Evolutionary conservation across 2,888 invertebrate species (phyloP).

Genomic region (Apamea monoglypha): DNA sequence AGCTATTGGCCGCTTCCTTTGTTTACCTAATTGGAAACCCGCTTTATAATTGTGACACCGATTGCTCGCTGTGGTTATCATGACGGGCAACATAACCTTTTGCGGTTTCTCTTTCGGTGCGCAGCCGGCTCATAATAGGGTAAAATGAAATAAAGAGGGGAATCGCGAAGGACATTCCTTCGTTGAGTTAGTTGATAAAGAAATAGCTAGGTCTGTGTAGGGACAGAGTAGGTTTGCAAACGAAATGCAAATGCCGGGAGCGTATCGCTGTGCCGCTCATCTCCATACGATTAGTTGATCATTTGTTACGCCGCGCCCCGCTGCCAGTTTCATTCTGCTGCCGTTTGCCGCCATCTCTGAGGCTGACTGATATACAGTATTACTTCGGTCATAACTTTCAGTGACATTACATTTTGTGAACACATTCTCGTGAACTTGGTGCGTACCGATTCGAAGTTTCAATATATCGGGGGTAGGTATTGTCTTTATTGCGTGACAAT

Average conservation of each 20-base stretch:
- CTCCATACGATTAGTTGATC: slow-evolving; percentile 68
- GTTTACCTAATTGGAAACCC: slow-evolving; percentile 59
- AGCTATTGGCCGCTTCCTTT: slow-evolving; percentile 56
- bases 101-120: slow-evolving; percentile 63
- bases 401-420: slow-evolving; percentile 47
- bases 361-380: slow-evolving; percentile 48
- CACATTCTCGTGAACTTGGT: slow-evolving; percentile 30
- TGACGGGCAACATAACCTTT: slow-evolving; percentile 63
- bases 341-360: slow-evolving; percentile 36
- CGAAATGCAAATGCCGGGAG: slow-evolving; percentile 61
- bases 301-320: slow-evolving; percentile 63
- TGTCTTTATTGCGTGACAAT: slow-evolving; percentile 21
- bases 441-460: slow-evolving; percentile 27
- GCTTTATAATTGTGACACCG: slow-evolving; percentile 60
- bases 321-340: slow-evolving; percentile 51
- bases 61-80: slow-evolving; percentile 60
- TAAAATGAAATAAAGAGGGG: slow-evolving; percentile 57
- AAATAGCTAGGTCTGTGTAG: slow-evolving; percentile 39
- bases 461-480: neutral
- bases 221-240: slow-evolving; percentile 51
- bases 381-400: slow-evolving; percentile 45
- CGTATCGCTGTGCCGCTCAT: slow-evolving; percentile 63
- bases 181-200: slow-evolving; percentile 57
- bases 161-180: slow-evolving; percentile 50
- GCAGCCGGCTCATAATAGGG: slow-evolving; percentile 52